phyloP scores from a whole-genome alignment of 2,797 vertebrate genomes.

The Oreochromis mossambicus region DNA sequence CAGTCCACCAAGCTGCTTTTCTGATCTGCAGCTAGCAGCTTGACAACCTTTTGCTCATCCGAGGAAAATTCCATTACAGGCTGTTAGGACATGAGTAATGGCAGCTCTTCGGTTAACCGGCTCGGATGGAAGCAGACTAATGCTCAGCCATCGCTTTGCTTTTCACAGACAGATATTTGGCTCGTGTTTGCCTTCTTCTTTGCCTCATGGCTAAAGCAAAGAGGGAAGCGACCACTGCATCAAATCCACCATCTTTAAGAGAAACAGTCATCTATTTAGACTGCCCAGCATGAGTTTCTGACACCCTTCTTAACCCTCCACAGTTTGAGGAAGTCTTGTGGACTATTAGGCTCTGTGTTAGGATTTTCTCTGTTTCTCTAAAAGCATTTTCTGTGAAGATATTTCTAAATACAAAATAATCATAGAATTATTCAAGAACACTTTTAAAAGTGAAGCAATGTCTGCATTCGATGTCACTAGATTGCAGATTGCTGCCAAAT shows the following conservation, averaged over 20 bases:
- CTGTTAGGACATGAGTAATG: conserved; percentile 75
- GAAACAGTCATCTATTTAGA: not conserved
- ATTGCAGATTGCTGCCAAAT: not conserved
- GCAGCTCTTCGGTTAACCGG: conserved; percentile 58
- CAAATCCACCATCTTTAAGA: not conserved
- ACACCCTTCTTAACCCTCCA: not conserved
- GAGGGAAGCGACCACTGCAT: not conserved
- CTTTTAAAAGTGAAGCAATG: not conserved
- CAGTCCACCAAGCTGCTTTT: conserved; percentile 37
- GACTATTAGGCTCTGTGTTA: not conserved
- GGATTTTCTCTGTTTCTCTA: not conserved
- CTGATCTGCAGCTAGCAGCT: conserved; percentile 42
- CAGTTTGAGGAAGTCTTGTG: not conserved
- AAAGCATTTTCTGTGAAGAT: not conserved
- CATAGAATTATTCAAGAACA: not conserved
- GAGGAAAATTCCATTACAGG: conserved; percentile 76
- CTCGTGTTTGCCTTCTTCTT: conserved; percentile 28
- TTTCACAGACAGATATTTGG: conserved; percentile 35
- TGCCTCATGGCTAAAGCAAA: not conserved
- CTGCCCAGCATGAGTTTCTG: not conserved
- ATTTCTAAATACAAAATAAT: not conserved
- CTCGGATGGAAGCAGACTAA: conserved; percentile 52
- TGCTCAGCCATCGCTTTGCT: conserved; percentile 38
- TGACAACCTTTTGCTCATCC: conserved; percentile 75
- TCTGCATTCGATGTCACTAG: not conserved